Evolutionary conservation across 64 coral and sea anemone species (phyloP).

Genomic region (Astreopora myriophthalma): DNA sequence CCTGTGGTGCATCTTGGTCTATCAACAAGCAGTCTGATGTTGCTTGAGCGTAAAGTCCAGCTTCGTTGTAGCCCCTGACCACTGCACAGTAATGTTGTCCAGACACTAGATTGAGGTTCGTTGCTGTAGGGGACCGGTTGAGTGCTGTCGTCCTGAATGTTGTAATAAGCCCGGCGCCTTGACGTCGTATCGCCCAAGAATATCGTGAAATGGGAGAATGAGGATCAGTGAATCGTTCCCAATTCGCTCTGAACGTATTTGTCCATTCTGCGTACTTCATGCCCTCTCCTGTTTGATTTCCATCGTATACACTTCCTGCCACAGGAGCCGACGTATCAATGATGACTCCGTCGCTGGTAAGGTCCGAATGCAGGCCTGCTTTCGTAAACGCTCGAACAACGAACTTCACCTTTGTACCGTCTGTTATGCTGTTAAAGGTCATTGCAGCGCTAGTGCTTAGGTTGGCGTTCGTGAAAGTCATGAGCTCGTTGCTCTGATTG

Average conservation of each 20-base stretch:
- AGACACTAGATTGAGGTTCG: slow-evolving; percentile 72
- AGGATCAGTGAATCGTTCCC: slow-evolving; percentile 75
- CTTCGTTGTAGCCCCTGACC: slow-evolving; percentile 89
- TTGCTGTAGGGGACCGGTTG: slow-evolving; percentile 37
- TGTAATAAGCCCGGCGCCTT: slow-evolving; percentile 58
- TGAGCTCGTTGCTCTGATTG: slow-evolving; percentile 19
- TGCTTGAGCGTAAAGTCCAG: slow-evolving; percentile 65
- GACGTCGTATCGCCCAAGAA: slow-evolving; percentile 67
- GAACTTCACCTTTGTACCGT: slow-evolving; percentile 42
- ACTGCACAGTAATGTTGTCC: slow-evolving; percentile 84
- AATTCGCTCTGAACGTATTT: slow-evolving; percentile 72
- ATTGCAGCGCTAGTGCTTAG: slow-evolving; percentile 42
- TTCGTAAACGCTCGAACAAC: slow-evolving; percentile 65
- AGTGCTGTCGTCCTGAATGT: slow-evolving; percentile 67
- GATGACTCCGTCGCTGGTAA: slow-evolving; percentile 77
- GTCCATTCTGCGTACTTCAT: slow-evolving; percentile 78
- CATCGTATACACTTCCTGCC: slow-evolving; percentile 66
- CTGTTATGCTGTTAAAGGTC: slow-evolving; percentile 36
- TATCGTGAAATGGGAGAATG: slow-evolving; percentile 82
- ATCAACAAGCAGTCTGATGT: slow-evolving; percentile 86
- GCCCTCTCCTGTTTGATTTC: slow-evolving; percentile 36
- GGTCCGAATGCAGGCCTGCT: slow-evolving; percentile 67
- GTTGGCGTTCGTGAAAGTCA: slow-evolving; percentile 31
- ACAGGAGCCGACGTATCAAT: slow-evolving; percentile 62
- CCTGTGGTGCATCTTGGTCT: slow-evolving; percentile 84